Conservation (phyloP, 2,113 vertebrate genomes). For the Sylvilagus bachmani region DNA sequence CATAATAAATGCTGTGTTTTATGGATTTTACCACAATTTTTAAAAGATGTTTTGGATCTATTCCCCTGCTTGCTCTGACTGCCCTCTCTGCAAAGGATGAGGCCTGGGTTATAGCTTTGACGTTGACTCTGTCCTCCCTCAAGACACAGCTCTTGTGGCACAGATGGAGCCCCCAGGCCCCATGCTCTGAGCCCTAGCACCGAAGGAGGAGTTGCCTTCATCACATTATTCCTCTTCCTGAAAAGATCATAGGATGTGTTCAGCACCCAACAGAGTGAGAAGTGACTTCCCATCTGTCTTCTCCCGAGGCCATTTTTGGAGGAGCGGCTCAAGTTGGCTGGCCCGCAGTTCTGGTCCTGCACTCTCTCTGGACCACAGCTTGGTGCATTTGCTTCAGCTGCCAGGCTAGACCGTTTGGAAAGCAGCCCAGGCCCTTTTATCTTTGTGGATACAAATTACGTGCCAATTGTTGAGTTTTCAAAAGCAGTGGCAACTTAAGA, state of each 20-base stretch:
- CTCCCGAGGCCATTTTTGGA: conserved; percentile 16
- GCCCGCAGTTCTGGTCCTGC: not conserved
- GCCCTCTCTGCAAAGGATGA: not conserved
- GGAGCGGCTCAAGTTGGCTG: conserved; percentile 24
- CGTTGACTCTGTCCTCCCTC: not conserved
- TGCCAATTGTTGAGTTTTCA: conserved; percentile 37
- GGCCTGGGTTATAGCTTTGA: not conserved
- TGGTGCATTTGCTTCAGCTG: conserved; percentile 6
- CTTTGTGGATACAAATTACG: conserved; percentile 46
- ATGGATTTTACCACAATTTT: not conserved
- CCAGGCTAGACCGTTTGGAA: conserved; percentile 61
- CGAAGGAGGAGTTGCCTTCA: conserved; percentile 1
- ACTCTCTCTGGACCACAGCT: not conserved
- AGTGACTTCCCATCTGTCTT: not conserved
- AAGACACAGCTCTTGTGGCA: not conserved
- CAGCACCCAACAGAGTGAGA: not conserved
- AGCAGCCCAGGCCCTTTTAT: conserved; percentile 38
- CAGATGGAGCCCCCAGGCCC: not conserved
- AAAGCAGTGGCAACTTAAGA: conserved; percentile 61
- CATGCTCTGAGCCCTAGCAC: not conserved
- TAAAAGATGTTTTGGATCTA: not conserved
- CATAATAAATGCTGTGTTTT: not conserved
- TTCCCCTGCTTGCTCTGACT: not conserved
- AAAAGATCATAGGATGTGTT: not conserved
- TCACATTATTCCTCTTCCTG: conserved; percentile 14